Conservation (phyloP, 2,113 vertebrate species). For the Eulacestoma nigropectus region DNA sequence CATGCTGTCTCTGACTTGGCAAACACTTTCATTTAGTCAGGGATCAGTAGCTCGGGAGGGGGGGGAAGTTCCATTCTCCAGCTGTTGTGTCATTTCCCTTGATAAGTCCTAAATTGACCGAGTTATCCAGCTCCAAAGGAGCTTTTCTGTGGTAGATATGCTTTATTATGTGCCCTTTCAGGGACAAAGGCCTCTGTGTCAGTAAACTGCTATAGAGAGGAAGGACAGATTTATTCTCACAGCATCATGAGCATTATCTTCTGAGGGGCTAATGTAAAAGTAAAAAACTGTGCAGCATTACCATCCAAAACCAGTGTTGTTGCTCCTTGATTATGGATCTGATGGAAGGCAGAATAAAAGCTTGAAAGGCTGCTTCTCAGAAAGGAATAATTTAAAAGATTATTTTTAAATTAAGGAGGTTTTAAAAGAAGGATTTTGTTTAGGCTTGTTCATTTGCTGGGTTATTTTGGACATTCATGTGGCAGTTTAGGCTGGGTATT, state of each 20-base stretch:
- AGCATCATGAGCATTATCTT: constrained; percentile 57
- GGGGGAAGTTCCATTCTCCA: constrained; percentile 59
- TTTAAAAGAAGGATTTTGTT: not conserved
- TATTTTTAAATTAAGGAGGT: not conserved
- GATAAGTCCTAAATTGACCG: constrained; percentile 79
- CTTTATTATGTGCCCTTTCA: constrained; percentile 73
- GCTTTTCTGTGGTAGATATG: constrained; percentile 65
- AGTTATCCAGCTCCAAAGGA: constrained; percentile 74
- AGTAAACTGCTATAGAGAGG: constrained; percentile 36
- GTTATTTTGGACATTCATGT: not conserved
- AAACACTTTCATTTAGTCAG: constrained; percentile 68
- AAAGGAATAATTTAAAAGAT: not conserved
- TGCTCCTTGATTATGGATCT: not conserved
- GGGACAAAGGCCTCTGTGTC: constrained; percentile 69
- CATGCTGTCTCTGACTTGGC: constrained; percentile 63
- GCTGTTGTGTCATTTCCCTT: constrained; percentile 78
- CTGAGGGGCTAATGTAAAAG: constrained; percentile 36
- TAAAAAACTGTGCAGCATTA: constrained; percentile 36
- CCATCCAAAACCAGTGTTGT: not conserved
- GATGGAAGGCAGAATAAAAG: constrained; percentile 30
- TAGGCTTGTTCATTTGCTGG: not conserved
- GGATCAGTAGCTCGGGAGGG: constrained; percentile 53
- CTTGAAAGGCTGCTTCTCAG: not conserved
- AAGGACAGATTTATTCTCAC: constrained; percentile 58
- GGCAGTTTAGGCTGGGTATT: not conserved